A percentile compares a stretch with the other conserved stretches of the same genome.
These are phyloP conservation scores for Elegia similella DNA, from an alignment of 2,888 invertebrate species.

Conservation along the genomic window DNA sequence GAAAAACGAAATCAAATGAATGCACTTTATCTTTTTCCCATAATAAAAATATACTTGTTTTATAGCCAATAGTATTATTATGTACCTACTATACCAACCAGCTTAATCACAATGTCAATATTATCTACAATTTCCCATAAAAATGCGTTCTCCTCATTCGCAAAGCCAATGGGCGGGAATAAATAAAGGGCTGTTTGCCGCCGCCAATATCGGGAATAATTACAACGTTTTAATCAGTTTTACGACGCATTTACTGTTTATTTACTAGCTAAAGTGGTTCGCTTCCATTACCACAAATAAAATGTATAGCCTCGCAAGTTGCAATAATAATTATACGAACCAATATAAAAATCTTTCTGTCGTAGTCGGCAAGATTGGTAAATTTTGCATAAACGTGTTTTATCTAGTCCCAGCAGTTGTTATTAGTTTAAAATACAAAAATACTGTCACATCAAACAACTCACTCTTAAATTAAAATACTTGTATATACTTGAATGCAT, in stretches of 20 bases:
- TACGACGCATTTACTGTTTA: background rate
- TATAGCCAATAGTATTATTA: too few species aligned
- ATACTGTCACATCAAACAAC: background rate
- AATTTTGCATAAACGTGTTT: background rate
- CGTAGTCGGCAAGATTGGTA: too few species aligned
- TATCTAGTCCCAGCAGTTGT: background rate
- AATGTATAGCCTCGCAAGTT: too few species aligned
- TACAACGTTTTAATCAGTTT: constrained; percentile 2
- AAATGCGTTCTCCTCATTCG: background rate
- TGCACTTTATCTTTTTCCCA: too few species aligned
- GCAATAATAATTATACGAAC: too few species aligned
- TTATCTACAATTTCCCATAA: constrained; percentile 14
- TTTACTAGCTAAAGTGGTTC: background rate
- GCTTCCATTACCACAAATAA: too few species aligned
- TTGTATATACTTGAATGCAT: background rate
- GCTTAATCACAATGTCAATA: background rate
- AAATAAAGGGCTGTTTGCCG: constrained; percentile 3
- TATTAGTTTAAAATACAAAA: background rate
- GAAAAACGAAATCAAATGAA: too few species aligned
- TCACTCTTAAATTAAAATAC: background rate
- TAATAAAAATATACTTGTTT: background rate
- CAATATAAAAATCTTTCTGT: too few species aligned
- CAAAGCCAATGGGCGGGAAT: background rate
- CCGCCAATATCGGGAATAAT: constrained; percentile 1
- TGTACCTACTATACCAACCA: too few species aligned